Conservation (phyloP, 2,888 invertebrate genomes). For the Phalangium opilio region DNA sequence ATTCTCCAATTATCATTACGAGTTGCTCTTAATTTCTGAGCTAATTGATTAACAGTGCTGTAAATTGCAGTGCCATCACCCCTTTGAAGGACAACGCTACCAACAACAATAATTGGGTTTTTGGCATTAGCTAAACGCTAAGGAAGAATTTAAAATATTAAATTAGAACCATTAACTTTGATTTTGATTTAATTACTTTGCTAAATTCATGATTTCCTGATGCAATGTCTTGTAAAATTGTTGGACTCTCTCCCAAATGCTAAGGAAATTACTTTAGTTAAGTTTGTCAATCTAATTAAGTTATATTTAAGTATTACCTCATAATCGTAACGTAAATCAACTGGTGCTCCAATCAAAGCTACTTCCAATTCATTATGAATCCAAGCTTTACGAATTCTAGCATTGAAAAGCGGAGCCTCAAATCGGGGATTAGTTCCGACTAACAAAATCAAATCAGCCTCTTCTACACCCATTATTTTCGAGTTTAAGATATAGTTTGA, state of each 20-base stretch:
- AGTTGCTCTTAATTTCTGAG: constrained; percentile 31
- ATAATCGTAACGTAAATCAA: constrained; percentile 86
- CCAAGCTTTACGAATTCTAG: constrained; percentile 85
- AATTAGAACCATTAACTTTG: neutral
- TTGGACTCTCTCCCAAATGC: too few species aligned
- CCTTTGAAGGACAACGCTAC: constrained; percentile 64
- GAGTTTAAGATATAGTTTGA: constrained; percentile 86
- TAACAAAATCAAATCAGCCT: constrained; percentile 78
- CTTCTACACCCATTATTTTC: constrained; percentile 74
- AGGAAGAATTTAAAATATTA: constrained; percentile 4
- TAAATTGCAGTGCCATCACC: constrained; percentile 61
- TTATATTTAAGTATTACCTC: constrained; percentile 37
- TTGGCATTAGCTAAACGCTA: constrained; percentile 53
- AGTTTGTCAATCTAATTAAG: neutral
- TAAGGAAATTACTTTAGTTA: neutral
- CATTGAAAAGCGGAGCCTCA: constrained; percentile 91
- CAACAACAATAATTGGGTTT: constrained; percentile 78
- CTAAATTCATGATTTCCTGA: constrained; percentile 52
- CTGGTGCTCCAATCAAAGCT: constrained; percentile 71
- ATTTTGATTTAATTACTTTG: constrained; percentile 27
- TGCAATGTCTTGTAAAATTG: constrained; percentile 53
- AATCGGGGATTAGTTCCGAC: constrained; percentile 94
- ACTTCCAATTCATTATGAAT: constrained; percentile 79
- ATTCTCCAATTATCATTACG: constrained; percentile 48
- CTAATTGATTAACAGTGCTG: constrained; percentile 54